Percentiles rank a stretch among this genome's conserved stretches.
phyloP scores from a whole-genome alignment of 2,888 invertebrate genomes.

The Patella ulyssiponensis region DNA sequence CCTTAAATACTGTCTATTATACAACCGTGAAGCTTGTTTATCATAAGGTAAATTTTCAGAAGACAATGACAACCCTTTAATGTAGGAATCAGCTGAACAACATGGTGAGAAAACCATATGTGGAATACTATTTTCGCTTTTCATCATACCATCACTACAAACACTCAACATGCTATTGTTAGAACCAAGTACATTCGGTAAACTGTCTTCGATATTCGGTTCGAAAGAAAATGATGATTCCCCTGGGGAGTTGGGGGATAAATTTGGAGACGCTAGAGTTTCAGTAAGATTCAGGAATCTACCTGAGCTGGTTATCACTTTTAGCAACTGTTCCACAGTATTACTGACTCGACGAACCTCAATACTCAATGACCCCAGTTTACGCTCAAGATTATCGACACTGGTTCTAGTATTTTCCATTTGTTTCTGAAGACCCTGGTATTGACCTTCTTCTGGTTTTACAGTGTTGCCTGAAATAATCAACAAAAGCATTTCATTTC shows the following conservation, averaged over 20 bases:
- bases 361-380: constrained; percentile 35
- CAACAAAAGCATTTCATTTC: background rate
- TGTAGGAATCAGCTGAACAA: background rate
- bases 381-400: constrained; percentile 52
- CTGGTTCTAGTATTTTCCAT: constrained; percentile 56
- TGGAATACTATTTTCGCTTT: background rate
- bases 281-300: background rate
- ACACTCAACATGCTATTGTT: background rate
- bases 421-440: constrained; percentile 55
- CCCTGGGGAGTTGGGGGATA: background rate
- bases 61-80: background rate
- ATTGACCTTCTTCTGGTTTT: constrained; percentile 36
- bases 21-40: background rate
- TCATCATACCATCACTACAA: background rate
- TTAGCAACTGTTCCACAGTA: constrained; percentile 38
- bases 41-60: background rate
- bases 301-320: background rate
- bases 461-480: background rate
- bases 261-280: background rate
- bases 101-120: constrained; percentile 5
- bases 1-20: background rate
- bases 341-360: constrained; percentile 39
- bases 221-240: background rate
- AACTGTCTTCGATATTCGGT: background rate
- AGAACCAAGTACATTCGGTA: constrained; percentile 3